Base-by-base conservation (phyloP, 1,140 invertebrate species). In the Linepithema humile region DNA sequence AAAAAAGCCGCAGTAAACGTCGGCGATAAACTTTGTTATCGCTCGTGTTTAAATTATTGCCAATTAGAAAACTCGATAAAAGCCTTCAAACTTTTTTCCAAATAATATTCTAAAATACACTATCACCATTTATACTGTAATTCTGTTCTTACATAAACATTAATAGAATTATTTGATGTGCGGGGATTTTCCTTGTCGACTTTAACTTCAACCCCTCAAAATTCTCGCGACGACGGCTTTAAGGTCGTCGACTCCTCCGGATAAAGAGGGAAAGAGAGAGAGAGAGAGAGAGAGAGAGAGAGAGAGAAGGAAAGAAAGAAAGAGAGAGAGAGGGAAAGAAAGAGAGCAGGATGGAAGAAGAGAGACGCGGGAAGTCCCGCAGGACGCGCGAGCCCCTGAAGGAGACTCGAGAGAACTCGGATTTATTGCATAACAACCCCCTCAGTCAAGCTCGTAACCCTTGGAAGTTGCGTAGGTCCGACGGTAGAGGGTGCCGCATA, bases 381-480 rank as follows among this genome's bases (percentile, higher is more conserved):
- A 83, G 83, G 83, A 83, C 70, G 86, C 62, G 86, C 75, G 75
- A 70, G 59, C 83, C 77, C 73, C 82, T 82, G 70, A 86, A 89
- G 88, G 67, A 89, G 88, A 67, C 88, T 86, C 85, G 85, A 60
- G 88, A 84, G 87, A 86, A 80, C 74, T 67, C 88, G 77, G 83
- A 90, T 90, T 90, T 90, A 90, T 89, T 69, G 83, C 89, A 83
- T 89, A 89, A 89, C 89, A 88, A 89, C 88, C 89, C 88, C 83
- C 85, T 40, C 82, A 87, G 88, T 85, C 88, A 67, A n/a, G 69
- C 65, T 83, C 88, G 89, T 88, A 90, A 90, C 89, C 89, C 88
- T 90, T 90, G 88, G 88, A 87, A 86, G 89, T 90, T 90, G 89
- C 89, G 89, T 89, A 90, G 89, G 88, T 89, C 88, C 85, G 88